Evolutionary conservation across 2,888 invertebrate species (phyloP), one percentile per base, ranked within the genome.

Genomic region (Aspidapion aeneum): DNA sequence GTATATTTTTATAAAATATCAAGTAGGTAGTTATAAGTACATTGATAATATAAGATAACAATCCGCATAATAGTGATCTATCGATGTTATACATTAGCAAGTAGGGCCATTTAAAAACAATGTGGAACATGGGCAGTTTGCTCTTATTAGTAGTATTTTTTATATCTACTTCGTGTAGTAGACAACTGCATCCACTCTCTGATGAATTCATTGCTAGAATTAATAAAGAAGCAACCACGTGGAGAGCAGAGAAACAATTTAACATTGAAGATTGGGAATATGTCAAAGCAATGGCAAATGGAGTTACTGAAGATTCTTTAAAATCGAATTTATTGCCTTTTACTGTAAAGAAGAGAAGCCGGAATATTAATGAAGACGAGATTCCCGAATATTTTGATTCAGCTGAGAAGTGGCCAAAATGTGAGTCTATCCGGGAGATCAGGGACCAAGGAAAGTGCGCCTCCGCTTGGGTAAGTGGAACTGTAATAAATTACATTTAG

Each of bases 391-490:
- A 84, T 70, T 94, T 94, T 77, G 93, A 94, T 80, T 81, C 93
- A 0, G 83, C 93, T 52, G 82, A 83, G 58, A 81, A 88, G 58
- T 94, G 94, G 94, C 86, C 91, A 0, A 76, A 90, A 69, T 95
- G 94, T 74, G 90, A 91, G 0, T 90, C 92, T 12, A 85, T 95
- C 69, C 82, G 83, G 55, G 89, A 90, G 79, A 85, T 93, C 60
- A 82, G 92, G 65, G 91, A 93, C 78, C 93, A 93, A 77, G 91
- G 90, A 2, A 87, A 89, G n/a, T 95, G 94, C 77, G 94, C 94
- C 19, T 93, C 93, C 22, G 95, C 94, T 80, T 94, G 93, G 93
- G 84, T 84, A 64, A 68, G 66, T 63, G 1, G 56, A 17, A n/a
- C n/a, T n/a, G n/a, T n/a, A n/a, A n/a, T n/a, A n/a, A 17, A n/a